These are phyloP conservation scores for Maconellicoccus hirsutus DNA, from an alignment of 1,140 invertebrate genomes.

Conservation along the genomic window DNA sequence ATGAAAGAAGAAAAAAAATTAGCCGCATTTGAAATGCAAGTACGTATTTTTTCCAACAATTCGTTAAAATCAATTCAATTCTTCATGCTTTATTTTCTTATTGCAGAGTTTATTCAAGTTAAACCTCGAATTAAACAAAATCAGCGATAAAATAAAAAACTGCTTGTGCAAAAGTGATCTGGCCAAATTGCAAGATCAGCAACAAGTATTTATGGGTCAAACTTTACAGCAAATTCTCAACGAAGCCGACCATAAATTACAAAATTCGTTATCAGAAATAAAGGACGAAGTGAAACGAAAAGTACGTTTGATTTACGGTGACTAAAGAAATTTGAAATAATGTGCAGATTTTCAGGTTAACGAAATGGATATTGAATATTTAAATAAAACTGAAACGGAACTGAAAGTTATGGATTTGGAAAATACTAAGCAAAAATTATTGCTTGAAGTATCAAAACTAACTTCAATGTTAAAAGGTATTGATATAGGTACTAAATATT, in stretches of 20 bases:
- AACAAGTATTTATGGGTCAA: neutral
- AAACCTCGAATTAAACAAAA: neutral
- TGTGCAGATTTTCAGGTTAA: no score
- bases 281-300: neutral
- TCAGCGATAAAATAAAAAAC: neutral
- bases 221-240: neutral
- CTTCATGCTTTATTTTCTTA: neutral
- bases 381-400: neutral
- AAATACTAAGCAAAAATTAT: neutral
- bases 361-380: neutral
- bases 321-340: no score
- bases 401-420: neutral
- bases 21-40: neutral
- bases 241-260: neutral
- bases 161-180: neutral
- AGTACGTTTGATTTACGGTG: no score
- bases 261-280: neutral
- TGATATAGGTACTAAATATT: no score
- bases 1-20: neutral
- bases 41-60: neutral
- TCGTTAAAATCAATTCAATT: neutral
- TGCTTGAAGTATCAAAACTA: neutral
- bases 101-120: conserved; percentile 2
- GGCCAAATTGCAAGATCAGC: neutral
- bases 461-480: neutral